Evolutionary conservation across 1,140 invertebrate genomes (phyloP).

Genomic region (Ceratosolen solmsi): DNA sequence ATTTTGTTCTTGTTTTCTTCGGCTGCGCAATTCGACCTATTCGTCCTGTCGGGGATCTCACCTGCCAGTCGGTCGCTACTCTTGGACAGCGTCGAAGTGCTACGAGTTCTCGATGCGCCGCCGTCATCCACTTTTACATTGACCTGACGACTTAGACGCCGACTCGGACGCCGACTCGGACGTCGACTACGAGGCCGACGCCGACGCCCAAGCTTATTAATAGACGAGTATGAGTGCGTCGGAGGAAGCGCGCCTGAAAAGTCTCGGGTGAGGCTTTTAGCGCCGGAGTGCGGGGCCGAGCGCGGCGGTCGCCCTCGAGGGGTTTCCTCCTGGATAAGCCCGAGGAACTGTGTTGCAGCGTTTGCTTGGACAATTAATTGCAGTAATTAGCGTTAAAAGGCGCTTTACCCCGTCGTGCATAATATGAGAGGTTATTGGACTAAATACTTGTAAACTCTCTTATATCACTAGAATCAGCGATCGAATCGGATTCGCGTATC

Average conservation of each 20-base stretch:
- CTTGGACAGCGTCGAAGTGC: neutral
- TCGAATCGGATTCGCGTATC: too few species aligned
- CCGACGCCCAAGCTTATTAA: slow-evolving; percentile 3
- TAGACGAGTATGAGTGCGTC: neutral
- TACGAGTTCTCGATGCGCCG: neutral
- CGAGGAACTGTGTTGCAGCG: neutral
- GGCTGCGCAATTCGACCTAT: too few species aligned
- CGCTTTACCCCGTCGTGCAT: too few species aligned
- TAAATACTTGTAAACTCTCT: neutral
- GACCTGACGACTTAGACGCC: too few species aligned
- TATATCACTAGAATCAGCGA: too few species aligned
- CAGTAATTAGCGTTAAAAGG: slow-evolving; percentile 30
- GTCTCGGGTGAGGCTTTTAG: neutral
- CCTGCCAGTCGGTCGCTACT: neutral
- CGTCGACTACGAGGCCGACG: neutral
- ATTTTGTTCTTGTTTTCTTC: too few species aligned
- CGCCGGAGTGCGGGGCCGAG: neutral
- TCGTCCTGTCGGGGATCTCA: neutral
- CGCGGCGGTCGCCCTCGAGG: neutral
- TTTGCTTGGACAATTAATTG: slow-evolving; percentile 30
- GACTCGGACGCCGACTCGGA: neutral
- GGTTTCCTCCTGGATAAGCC: slow-evolving; percentile 6
- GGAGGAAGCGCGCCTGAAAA: neutral
- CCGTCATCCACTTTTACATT: too few species aligned
- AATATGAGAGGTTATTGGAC: too few species aligned